Evolutionary conservation across 2,113 vertebrate species (phyloP).

Genomic region (Corythornis vintsioides): DNA sequence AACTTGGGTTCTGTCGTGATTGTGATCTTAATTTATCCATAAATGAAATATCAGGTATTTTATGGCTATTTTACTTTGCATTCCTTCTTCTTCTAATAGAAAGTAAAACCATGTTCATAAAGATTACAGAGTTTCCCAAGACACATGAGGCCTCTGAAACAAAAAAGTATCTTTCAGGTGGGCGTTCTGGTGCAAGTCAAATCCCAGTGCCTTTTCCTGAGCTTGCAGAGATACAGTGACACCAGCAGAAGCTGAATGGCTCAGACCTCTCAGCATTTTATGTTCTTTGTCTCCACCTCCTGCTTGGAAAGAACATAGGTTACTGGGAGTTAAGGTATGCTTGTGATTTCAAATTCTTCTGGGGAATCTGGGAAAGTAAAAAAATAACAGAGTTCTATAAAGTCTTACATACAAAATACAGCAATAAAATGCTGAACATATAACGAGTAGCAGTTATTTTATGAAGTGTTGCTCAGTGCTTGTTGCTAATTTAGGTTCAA

Average conservation of each 20-base stretch:
- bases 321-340: neutral
- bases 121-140: neutral
- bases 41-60: neutral
- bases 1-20: neutral
- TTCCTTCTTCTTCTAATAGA: neutral
- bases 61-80: neutral
- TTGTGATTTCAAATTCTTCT: neutral
- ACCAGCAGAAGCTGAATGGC: neutral
- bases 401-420: neutral
- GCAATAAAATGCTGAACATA: neutral
- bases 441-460: neutral
- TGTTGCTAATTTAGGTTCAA: neutral
- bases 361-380: neutral
- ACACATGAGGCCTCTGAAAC: neutral
- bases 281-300: slow-evolving; percentile 64
- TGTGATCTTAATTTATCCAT: neutral
- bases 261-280: neutral
- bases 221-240: neutral
- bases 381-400: neutral
- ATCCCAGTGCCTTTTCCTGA: neutral
- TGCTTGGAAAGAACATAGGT: neutral
- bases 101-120: neutral
- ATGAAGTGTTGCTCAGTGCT: neutral
- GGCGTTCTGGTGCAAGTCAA: neutral
- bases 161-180: neutral